phyloP scores from a whole-genome alignment of 2,888 invertebrate genomes.

The Schizaphis graminum region DNA sequence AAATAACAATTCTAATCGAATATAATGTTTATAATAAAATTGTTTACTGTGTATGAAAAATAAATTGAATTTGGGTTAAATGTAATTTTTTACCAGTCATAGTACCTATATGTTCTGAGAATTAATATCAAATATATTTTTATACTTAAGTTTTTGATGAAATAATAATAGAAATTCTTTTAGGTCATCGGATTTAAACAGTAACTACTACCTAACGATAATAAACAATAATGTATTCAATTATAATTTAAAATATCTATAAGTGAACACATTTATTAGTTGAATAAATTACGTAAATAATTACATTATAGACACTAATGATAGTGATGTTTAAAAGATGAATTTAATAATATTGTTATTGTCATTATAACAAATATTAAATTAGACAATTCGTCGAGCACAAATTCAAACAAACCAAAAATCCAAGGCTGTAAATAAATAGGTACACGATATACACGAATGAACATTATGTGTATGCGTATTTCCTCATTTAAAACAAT shows the following conservation, averaged over 20 bases:
- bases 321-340: background rate
- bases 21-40: background rate
- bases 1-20: background rate
- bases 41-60: background rate
- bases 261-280: background rate
- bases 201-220: background rate
- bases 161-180: background rate
- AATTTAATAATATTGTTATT: background rate
- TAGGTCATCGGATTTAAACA: background rate
- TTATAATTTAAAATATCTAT: background rate
- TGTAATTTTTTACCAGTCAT: background rate
- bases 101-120: background rate
- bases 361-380: background rate
- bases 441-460: background rate
- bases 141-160: background rate
- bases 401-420: background rate
- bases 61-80: background rate
- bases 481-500: conserved; percentile 17
- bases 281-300: background rate
- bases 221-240: background rate
- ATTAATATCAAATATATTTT: background rate
- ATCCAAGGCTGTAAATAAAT: background rate
- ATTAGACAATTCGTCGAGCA: background rate
- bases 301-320: background rate
- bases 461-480: background rate